Conservation (phyloP, 1,140 invertebrate species). For the Scaptomyza pallida region DNA sequence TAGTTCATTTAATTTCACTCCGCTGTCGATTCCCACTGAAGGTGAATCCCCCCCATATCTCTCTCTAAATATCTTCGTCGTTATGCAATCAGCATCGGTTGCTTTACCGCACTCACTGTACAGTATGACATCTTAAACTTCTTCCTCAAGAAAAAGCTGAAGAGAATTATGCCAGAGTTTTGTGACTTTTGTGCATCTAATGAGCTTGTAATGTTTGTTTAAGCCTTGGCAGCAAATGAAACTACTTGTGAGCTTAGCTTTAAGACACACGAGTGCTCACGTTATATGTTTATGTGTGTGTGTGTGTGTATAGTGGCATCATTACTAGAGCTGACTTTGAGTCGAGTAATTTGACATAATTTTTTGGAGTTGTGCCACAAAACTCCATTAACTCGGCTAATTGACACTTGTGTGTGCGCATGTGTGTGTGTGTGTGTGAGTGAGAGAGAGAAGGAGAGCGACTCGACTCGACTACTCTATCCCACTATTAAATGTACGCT, state of each 20-base stretch:
- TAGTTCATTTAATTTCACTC: conserved; percentile 70
- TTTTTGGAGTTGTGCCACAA: conserved; percentile 6
- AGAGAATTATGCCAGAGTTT: conserved; percentile 49
- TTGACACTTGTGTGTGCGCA: conserved; percentile 36
- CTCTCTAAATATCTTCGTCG: conserved; percentile 8
- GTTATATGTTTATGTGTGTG: too few relatives aligned
- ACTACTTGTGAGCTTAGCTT: conserved; percentile 12
- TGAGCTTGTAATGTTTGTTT: conserved; percentile 50
- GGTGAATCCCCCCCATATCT: conserved; percentile 34
- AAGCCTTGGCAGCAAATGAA: conserved; percentile 21
- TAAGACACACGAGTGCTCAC: neutral
- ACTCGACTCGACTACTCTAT: too few relatives aligned
- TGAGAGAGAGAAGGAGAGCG: too few relatives aligned
- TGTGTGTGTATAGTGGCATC: conserved; percentile 9
- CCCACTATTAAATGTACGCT: conserved; percentile 8
- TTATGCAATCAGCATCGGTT: conserved; percentile 58
- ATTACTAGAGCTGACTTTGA: neutral
- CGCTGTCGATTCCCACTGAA: conserved; percentile 46
- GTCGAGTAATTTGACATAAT: conserved; percentile 25
- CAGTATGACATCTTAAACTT: conserved; percentile 1
- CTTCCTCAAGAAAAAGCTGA: too few relatives aligned
- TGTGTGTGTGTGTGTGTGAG: too few relatives aligned
- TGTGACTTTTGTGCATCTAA: conserved; percentile 46
- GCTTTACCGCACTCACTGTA: conserved; percentile 25
- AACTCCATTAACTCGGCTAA: conserved; percentile 30